Evolutionary conservation across 2,888 invertebrate genomes (phyloP).

Genomic region (Troides oblongomaculatus): DNA sequence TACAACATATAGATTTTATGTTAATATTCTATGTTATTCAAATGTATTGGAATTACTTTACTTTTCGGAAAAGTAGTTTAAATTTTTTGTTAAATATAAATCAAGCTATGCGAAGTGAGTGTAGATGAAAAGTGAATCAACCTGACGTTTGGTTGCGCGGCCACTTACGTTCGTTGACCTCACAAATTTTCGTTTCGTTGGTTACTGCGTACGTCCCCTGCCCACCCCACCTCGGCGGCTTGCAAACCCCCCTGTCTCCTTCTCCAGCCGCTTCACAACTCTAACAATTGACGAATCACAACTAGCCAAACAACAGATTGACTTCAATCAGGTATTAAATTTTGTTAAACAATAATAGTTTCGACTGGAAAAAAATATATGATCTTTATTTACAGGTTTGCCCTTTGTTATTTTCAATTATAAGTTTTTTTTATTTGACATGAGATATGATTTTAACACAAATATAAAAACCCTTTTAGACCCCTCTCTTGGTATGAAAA

Average conservation of each 20-base stretch:
- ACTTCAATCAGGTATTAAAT: conserved; percentile 7
- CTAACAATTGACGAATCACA: conserved; percentile 58
- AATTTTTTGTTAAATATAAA: conserved; percentile 54
- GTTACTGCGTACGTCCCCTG: conserved; percentile 57
- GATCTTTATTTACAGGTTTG: not conserved
- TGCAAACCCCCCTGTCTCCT: conserved; percentile 35
- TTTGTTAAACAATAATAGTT: not conserved
- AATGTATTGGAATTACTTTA: not conserved
- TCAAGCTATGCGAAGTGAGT: conserved; percentile 61
- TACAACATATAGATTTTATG: too few relatives aligned
- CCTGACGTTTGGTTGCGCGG: conserved; percentile 73
- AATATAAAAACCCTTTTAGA: conserved; percentile 30
- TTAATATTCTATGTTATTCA: not conserved
- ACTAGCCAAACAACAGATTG: conserved; percentile 48
- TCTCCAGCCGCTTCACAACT: conserved; percentile 58
- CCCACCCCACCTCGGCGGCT: conserved; percentile 39
- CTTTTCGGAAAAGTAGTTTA: conserved; percentile 54
- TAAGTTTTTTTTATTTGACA: conserved; percentile 24
- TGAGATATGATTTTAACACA: conserved; percentile 18
- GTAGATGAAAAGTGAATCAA: conserved; percentile 80
- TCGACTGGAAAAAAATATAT: not conserved
- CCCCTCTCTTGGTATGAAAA: conserved; percentile 32
- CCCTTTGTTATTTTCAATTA: conserved; percentile 7
- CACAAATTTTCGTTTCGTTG: conserved; percentile 80
- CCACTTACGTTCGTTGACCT: conserved; percentile 76